phyloP scores from a whole-genome alignment of 2,888 invertebrate species.

The Aphrophora alni region DNA sequence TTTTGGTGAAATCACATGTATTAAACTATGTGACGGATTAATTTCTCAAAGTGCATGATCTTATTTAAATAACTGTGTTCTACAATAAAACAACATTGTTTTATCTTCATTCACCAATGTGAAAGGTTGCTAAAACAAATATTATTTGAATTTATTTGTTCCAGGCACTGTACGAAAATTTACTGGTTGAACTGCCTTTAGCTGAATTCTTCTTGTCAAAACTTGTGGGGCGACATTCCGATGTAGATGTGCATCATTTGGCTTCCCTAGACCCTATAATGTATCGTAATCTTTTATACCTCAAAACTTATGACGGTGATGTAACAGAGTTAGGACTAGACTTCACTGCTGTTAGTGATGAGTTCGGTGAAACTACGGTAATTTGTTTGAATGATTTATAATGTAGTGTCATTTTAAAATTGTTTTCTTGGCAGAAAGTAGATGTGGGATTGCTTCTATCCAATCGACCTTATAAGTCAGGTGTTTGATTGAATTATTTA shows the following conservation, averaged over 20 bases:
- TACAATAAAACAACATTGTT: too few relatives aligned
- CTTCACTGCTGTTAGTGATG: constrained; percentile 90
- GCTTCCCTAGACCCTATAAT: constrained; percentile 92
- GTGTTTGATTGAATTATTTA: too few relatives aligned
- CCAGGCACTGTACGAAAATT: constrained; percentile 92
- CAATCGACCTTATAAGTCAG: too few relatives aligned
- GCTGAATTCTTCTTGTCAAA: constrained; percentile 96
- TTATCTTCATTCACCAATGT: too few relatives aligned
- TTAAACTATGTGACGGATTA: too few relatives aligned
- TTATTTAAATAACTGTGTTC: too few relatives aligned
- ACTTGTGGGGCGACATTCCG: constrained; percentile 76
- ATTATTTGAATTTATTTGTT: constrained; percentile 37
- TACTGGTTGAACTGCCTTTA: constrained; percentile 91
- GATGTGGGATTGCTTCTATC: too few relatives aligned
- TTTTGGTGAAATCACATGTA: too few relatives aligned
- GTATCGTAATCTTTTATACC: constrained; percentile 86
- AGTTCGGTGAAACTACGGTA: constrained; percentile 86
- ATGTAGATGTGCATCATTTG: constrained; percentile 89
- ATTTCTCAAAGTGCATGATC: too few relatives aligned
- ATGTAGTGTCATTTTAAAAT: neutral
- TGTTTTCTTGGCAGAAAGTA: too few relatives aligned
- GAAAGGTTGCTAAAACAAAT: constrained; percentile 69
- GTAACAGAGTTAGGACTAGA: constrained; percentile 89
- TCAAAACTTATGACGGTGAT: constrained; percentile 86
- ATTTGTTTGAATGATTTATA: constrained; percentile 45